phyloP scores from a whole-genome alignment of 1,140 invertebrate species.

The Hesperophylax magnus region DNA sequence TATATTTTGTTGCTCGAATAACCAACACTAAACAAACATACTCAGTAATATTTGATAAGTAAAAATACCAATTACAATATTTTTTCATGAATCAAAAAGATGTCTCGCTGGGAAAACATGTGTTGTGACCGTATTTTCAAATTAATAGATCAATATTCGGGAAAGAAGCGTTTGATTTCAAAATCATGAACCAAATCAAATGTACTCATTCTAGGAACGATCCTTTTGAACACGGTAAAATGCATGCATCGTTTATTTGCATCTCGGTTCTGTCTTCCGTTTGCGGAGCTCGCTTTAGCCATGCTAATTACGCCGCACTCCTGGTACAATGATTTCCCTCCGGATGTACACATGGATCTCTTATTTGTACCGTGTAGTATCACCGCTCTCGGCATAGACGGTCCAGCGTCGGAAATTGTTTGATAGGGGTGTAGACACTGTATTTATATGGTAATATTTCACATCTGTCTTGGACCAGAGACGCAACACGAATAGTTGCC shows the following conservation, averaged over 20 bases:
- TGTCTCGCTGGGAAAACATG: too few relatives aligned
- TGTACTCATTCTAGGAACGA: not conserved
- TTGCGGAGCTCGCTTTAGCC: slow-evolving; percentile 30
- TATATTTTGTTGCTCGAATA: too few relatives aligned
- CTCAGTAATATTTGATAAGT: too few relatives aligned
- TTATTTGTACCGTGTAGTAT: not conserved
- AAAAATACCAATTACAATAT: too few relatives aligned
- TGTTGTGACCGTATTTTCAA: too few relatives aligned
- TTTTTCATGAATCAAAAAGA: too few relatives aligned
- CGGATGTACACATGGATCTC: slow-evolving; percentile 49
- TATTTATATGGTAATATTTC: slow-evolving; percentile 46
- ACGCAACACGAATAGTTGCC: not conserved
- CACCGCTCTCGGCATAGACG: slow-evolving; percentile 20
- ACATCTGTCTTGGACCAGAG: slow-evolving; percentile 18
- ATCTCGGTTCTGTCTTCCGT: not conserved
- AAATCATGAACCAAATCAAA: too few relatives aligned
- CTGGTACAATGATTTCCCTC: slow-evolving; percentile 57
- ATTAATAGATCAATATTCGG: too few relatives aligned
- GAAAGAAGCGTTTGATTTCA: too few relatives aligned
- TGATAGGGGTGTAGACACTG: slow-evolving; percentile 20
- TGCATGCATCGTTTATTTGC: slow-evolving; percentile 21
- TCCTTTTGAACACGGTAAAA: slow-evolving; percentile 4
- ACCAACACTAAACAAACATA: too few relatives aligned
- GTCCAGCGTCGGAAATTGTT: slow-evolving; percentile 11
- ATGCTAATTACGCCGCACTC: slow-evolving; percentile 55